A percentile compares a stretch with the other conserved stretches of the same genome.
Evolutionary conservation across 2,797 vertebrate genomes (phyloP).

Genomic region (Urophycis tenuis): DNA sequence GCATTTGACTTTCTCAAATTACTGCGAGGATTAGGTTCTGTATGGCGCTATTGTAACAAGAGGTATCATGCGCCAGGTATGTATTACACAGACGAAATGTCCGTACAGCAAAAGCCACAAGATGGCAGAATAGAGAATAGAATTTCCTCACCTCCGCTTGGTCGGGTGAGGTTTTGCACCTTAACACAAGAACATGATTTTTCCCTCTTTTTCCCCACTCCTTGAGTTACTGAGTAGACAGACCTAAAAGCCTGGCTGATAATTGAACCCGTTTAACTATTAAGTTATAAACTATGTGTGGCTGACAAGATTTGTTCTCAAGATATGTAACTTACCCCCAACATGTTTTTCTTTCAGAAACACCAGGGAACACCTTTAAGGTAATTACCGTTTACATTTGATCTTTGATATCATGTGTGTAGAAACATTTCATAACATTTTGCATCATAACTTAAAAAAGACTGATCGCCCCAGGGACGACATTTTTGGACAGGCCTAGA

Average conservation of each 20-base stretch:
- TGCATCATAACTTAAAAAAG: conserved; percentile 48
- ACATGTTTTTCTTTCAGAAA: conserved; percentile 8
- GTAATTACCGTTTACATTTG: conserved; percentile 26
- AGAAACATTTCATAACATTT: conserved; percentile 52
- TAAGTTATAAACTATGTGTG: conserved; percentile 14
- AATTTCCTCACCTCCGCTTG: neutral
- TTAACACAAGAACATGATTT: neutral
- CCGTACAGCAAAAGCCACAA: conserved; percentile 36
- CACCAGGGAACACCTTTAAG: conserved; percentile 38
- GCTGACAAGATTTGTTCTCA: conserved; percentile 11
- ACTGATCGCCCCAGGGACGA: conserved; percentile 62
- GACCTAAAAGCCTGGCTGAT: neutral
- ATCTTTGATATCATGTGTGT: conserved; percentile 48
- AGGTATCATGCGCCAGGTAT: neutral
- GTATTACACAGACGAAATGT: neutral
- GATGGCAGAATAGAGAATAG: conserved; percentile 46
- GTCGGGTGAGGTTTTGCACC: neutral
- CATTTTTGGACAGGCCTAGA: conserved; percentile 77
- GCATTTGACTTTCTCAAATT: conserved; percentile 25
- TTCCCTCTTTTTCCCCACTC: neutral
- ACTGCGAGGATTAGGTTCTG: neutral
- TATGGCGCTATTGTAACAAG: neutral
- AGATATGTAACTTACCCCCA: conserved; percentile 6
- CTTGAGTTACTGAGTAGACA: conserved; percentile 4
- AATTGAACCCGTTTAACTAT: conserved; percentile 6